Percentiles rank a stretch among this genome's conserved stretches.
These are phyloP conservation scores for Enchytraeus crypticus DNA, from an alignment of 2,888 invertebrate genomes.

Conservation along the genomic window DNA sequence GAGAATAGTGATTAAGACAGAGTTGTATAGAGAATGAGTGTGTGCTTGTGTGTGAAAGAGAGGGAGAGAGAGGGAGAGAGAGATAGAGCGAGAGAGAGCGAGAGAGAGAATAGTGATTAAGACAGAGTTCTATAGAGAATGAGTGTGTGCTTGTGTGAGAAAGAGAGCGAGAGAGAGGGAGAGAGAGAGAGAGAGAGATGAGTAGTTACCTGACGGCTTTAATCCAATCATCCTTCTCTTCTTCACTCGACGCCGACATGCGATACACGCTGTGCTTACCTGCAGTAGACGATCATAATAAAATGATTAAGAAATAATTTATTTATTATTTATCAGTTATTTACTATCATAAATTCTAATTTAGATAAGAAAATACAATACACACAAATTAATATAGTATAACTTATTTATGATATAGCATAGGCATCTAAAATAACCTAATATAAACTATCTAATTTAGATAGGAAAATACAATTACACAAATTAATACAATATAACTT, in stretches of 20 bases:
- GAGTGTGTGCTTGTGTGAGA: no score
- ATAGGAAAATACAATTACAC: neutral
- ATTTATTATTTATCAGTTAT: neutral
- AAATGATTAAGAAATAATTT: neutral
- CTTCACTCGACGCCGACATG: conserved; percentile 89
- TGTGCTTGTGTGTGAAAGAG: no score
- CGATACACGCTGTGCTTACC: conserved; percentile 61
- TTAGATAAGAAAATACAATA: neutral
- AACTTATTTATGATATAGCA: neutral
- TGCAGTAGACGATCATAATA: conserved; percentile 30
- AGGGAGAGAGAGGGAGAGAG: no score
- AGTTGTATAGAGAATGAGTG: no score
- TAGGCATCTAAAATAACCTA: no score
- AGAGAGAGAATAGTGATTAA: no score
- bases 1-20: no score
- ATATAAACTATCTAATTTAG: neutral
- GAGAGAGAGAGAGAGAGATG: neutral
- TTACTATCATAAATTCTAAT: neutral
- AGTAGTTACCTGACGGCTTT: neutral
- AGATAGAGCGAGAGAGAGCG: no score
- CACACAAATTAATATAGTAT: neutral
- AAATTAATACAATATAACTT: neutral
- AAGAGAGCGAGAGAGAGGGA: no score
- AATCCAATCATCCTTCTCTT: conserved; percentile 72
- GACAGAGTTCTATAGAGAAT: no score